Evolutionary conservation across 2,113 vertebrate genomes (phyloP), one percentile per base, ranked within the genome.

Genomic region (Balaeniceps rex): DNA sequence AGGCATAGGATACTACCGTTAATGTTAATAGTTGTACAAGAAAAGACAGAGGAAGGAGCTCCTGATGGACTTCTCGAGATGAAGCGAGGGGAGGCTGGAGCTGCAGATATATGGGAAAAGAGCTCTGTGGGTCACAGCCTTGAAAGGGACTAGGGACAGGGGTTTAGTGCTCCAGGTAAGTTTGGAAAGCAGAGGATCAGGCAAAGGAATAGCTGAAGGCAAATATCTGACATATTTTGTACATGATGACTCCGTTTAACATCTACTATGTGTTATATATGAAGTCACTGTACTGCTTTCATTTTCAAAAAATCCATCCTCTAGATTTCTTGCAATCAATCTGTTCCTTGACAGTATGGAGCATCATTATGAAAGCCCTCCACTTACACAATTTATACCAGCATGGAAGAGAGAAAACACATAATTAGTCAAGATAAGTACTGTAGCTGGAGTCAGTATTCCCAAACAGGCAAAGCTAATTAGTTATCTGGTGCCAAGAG

Each of bases 391-490:
- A 52, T 34, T 90, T 49, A 61, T 91, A 72, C 36, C 79, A 33
- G 66, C 65, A 79, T 12, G 44, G 52, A 81, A 87, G 40, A 91
- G 38, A 90, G 51, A 90, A 93, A 95, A 87, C 54, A 78, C 22
- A 2, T n/a, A 95, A 95, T 95, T 96, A 95, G 79, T 57, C 54
- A 68, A 70, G 77, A 83, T 79, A 95, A 76, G 54, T 85, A 34
- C 33, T 52, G 36, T 70, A 87, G 55, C 33, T 75, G 64, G 51
- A 97, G 54, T 80, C 94, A 72, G 71, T 84, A 90, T 94, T 95
- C 47, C 58, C 90, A 90, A 96, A 84, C 34, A 97, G 57, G 66
- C 74, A 69, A 36, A 94, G 58, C 38, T 88, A 90, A 96, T 95
- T 97, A 80, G 49, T 68, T 90, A 87, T 46, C 31, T 90, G 44